A percentile compares a stretch with the other conserved stretches of the same genome.
Conservation (phyloP, 2,888 invertebrate species). For the Fragum sueziense region DNA sequence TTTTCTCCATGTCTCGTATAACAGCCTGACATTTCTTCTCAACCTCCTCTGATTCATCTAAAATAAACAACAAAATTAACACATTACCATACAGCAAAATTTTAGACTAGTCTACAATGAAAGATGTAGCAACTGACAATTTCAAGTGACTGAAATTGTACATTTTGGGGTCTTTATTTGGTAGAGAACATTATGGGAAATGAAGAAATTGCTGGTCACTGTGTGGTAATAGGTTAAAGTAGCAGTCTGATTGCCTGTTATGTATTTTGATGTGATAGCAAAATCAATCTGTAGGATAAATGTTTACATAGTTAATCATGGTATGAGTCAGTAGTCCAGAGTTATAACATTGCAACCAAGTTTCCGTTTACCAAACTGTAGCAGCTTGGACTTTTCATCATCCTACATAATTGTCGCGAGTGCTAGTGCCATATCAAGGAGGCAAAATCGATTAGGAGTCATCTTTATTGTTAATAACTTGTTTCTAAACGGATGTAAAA, state of each 20-base stretch:
- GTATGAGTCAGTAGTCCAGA: neutral
- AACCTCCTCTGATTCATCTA: conserved; percentile 86
- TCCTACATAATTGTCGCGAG: neutral
- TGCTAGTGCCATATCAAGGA: too few species aligned
- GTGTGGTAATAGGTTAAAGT: too few species aligned
- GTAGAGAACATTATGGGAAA: too few species aligned
- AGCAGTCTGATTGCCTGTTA: neutral
- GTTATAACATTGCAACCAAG: neutral
- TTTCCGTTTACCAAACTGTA: neutral
- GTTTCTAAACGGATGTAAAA: too few species aligned
- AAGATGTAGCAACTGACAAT: too few species aligned
- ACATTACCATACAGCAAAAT: too few species aligned
- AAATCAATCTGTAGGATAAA: neutral
- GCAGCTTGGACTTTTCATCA: neutral
- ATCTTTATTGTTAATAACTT: too few species aligned
- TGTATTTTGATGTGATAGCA: neutral
- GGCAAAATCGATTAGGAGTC: too few species aligned
- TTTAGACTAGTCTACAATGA: too few species aligned
- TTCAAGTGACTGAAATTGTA: too few species aligned
- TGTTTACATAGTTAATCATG: neutral
- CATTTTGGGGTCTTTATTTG: too few species aligned
- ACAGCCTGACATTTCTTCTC: conserved; percentile 91
- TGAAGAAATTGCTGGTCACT: too few species aligned
- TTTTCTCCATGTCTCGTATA: conserved; percentile 91
- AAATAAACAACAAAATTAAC: conserved; percentile 35